phyloP scores from a whole-genome alignment of 64 coral and sea anemone species.

The Montipora efflorescens region DNA sequence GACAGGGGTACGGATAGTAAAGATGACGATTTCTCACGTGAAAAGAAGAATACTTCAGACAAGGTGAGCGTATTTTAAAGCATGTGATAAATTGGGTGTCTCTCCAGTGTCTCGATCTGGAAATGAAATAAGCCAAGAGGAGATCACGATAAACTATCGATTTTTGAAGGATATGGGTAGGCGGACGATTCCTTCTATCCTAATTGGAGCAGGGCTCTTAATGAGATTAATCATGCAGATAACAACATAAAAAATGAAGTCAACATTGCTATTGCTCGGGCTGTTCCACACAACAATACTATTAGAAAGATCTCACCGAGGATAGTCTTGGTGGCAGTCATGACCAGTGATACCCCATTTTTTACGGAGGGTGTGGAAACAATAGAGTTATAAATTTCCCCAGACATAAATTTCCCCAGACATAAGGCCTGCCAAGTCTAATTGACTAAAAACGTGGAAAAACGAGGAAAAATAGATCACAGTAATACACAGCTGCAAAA shows the following conservation, averaged over 20 bases:
- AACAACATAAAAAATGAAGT: conserved; percentile 80
- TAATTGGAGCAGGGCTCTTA: conserved; percentile 73
- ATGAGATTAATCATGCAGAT: conserved; percentile 79
- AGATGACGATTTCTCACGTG: conserved; percentile 43
- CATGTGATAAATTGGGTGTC: conserved; percentile 65
- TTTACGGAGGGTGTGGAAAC: conserved; percentile 78
- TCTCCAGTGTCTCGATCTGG: conserved; percentile 81
- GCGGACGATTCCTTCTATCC: conserved; percentile 71
- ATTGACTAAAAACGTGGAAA: conserved; percentile 51
- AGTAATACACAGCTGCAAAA: conserved; percentile 83
- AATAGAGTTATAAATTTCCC: conserved; percentile 8
- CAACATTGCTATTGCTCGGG: conserved; percentile 68
- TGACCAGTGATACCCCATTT: conserved; percentile 69
- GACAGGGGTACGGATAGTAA: conserved; percentile 92
- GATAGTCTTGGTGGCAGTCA: conserved; percentile 86
- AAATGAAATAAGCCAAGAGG: conserved; percentile 79
- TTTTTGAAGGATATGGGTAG: conserved; percentile 69
- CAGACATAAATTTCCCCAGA: conserved; percentile 44
- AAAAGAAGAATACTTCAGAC: background rate
- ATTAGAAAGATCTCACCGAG: conserved; percentile 82
- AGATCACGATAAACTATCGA: conserved; percentile 89
- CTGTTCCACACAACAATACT: conserved; percentile 59
- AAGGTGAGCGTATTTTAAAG: conserved; percentile 59
- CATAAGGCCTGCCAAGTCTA: conserved; percentile 35
- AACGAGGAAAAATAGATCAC: conserved; percentile 34